Conservation (phyloP, 1,140 invertebrate genomes). For the Bombus ignitus region DNA sequence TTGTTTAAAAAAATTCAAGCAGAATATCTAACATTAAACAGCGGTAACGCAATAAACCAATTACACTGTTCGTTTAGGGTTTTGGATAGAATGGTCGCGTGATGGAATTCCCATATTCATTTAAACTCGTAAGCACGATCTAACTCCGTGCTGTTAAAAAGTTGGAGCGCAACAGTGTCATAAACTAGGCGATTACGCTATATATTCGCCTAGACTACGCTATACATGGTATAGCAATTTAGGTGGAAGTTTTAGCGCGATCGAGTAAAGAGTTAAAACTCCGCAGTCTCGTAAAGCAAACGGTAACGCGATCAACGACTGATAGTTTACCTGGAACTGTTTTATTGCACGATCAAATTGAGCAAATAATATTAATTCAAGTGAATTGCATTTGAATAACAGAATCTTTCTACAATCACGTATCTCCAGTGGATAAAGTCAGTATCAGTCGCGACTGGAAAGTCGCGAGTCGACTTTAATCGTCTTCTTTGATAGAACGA, state of each 20-base stretch:
- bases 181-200: neutral
- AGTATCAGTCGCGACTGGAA: neutral
- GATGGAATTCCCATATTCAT: neutral
- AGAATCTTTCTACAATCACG: neutral
- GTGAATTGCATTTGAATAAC: neutral
- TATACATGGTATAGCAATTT: neutral
- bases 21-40: neutral
- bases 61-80: neutral
- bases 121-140: neutral
- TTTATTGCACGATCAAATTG: neutral
- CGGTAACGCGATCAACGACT: slow-evolving; percentile 5
- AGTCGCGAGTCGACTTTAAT: neutral
- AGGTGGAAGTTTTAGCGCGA: slow-evolving; percentile 10
- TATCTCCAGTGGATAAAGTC: neutral
- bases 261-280: slow-evolving; percentile 24
- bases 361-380: neutral
- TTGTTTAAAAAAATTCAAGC: no score
- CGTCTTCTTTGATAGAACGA: neutral
- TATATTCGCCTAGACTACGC: neutral
- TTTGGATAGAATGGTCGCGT: neutral
- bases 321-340: neutral
- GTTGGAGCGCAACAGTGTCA: slow-evolving; percentile 3
- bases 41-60: neutral
- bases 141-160: neutral
- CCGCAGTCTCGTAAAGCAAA: neutral